Conservation (phyloP, 2,113 vertebrate species). For the Nothocercus nigrocapillus region DNA sequence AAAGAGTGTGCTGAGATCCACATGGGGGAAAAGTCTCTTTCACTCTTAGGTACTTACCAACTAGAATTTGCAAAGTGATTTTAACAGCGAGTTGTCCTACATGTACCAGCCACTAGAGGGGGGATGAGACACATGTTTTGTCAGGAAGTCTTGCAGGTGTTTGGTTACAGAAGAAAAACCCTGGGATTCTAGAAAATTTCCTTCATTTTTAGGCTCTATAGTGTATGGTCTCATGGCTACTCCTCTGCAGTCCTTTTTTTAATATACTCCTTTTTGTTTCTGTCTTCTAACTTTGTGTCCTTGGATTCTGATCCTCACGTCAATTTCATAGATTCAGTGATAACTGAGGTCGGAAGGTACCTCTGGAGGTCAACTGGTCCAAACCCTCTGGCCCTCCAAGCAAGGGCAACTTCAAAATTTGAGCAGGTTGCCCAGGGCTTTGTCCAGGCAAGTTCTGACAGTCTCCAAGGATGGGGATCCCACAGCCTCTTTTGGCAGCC, state of each 20-base stretch:
- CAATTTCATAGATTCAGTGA: background rate
- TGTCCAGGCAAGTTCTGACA: background rate
- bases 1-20: background rate
- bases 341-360: background rate
- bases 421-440: background rate
- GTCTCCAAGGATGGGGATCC: background rate
- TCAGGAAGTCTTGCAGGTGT: background rate
- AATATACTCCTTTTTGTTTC: background rate
- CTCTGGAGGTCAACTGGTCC: background rate
- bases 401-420: background rate
- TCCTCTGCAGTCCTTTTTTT: background rate
- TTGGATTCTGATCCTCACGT: background rate
- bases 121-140: slow-evolving; percentile 10
- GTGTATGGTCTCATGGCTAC: background rate
- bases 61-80: background rate
- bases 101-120: slow-evolving; percentile 62
- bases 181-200: background rate
- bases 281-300: background rate
- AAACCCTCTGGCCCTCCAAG: background rate
- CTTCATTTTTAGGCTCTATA: background rate
- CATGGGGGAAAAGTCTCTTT: background rate
- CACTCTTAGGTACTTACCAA: background rate
- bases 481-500: background rate
- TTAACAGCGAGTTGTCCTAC: background rate
- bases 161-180: background rate